These are phyloP conservation scores for Neoascia interrupta DNA, from an alignment of 2,888 invertebrate species.

Conservation along the genomic window DNA sequence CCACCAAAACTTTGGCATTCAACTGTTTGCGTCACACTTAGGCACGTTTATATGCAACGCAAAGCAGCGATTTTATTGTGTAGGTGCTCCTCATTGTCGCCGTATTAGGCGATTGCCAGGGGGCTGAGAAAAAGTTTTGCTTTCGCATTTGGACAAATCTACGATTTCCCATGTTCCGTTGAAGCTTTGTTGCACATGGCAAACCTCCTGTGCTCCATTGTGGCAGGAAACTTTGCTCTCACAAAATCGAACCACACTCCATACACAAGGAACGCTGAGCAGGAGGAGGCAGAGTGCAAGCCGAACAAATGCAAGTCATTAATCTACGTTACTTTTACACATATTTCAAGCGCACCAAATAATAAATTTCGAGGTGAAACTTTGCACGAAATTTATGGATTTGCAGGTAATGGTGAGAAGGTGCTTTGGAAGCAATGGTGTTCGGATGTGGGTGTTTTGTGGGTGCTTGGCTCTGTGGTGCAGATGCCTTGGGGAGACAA, in stretches of 20 bases:
- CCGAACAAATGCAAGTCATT: conserved; percentile 67
- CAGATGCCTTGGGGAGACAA: conserved; percentile 27
- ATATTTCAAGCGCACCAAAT: conserved; percentile 68
- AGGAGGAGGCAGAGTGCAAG: conserved; percentile 35
- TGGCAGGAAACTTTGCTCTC: conserved; percentile 29
- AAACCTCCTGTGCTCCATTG: conserved; percentile 46
- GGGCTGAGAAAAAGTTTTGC: conserved; percentile 37
- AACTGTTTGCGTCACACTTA: conserved; percentile 3
- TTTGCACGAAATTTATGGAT: conserved; percentile 64
- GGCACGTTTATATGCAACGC: background rate
- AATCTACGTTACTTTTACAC: conserved; percentile 68
- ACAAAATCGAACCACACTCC: background rate
- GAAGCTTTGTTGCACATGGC: conserved; percentile 11
- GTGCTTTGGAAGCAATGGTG: background rate
- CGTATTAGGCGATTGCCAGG: background rate
- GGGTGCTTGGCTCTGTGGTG: conserved; percentile 13
- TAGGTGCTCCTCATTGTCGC: conserved; percentile 15
- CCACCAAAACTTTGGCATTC: conserved; percentile 10
- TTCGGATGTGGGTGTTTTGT: conserved; percentile 16
- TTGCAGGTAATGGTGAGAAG: conserved; percentile 30
- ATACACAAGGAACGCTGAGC: background rate
- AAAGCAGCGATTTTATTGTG: background rate
- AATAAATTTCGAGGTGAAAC: conserved; percentile 67
- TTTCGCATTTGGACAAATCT: conserved; percentile 56
- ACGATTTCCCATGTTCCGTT: conserved; percentile 45